These are phyloP conservation scores for Hemichromis elongatus DNA, from an alignment of 2,113 vertebrate genomes.

Conservation along the genomic window DNA sequence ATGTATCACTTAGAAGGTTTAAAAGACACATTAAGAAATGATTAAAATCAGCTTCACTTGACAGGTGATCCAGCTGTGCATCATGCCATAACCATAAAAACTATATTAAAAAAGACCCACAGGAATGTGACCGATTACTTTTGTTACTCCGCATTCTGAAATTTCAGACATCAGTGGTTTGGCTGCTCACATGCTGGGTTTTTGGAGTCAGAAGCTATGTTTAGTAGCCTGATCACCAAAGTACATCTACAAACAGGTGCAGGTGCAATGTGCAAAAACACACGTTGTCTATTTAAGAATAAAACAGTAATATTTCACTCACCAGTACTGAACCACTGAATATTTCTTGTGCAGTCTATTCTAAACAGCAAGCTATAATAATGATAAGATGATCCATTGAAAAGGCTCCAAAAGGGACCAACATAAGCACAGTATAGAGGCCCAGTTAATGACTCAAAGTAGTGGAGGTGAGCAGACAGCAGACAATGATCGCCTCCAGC, in stretches of 20 bases:
- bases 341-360: background rate
- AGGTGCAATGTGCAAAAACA: background rate
- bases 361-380: background rate
- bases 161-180: background rate
- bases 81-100: background rate
- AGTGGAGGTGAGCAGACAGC: background rate
- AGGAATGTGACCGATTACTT: background rate
- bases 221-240: background rate
- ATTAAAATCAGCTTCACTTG: background rate
- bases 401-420: background rate
- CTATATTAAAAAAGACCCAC: fast-evolving
- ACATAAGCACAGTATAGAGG: background rate
- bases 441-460: background rate
- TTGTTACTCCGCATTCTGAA: background rate
- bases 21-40: fast-evolving
- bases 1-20: background rate
- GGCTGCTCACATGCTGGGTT: background rate
- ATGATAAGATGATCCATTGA: background rate
- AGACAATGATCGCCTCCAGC: background rate
- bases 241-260: background rate
- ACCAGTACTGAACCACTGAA: background rate
- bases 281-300: background rate
- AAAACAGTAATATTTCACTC: background rate
- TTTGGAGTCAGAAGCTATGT: background rate
- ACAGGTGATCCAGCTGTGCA: background rate